Conservation (phyloP, 2,888 invertebrate species). For the Cabera pusaria region DNA sequence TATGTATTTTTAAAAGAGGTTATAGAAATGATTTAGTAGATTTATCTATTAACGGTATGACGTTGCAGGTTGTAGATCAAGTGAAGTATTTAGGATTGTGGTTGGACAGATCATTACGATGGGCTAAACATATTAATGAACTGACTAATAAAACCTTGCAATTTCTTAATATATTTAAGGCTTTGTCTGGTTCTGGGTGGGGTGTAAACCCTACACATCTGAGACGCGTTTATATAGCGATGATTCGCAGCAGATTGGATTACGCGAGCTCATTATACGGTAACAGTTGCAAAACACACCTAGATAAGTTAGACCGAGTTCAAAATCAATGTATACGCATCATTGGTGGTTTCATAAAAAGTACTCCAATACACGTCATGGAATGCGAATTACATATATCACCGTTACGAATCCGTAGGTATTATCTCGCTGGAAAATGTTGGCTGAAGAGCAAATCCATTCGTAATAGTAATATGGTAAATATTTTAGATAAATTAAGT, state of each 20-base stretch:
- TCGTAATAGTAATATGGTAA: too few species aligned
- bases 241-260: constrained; percentile 32
- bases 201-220: constrained; percentile 36
- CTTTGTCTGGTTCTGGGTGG: too few species aligned
- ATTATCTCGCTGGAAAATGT: constrained; percentile 20
- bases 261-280: too few species aligned
- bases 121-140: too few species aligned
- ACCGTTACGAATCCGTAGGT: too few species aligned
- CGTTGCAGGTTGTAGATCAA: constrained; percentile 11
- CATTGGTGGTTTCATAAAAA: constrained; percentile 29
- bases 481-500: too few species aligned
- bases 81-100: too few species aligned
- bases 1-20: constrained; percentile 31
- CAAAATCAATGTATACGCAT: constrained; percentile 29
- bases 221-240: constrained; percentile 29
- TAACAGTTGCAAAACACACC: constrained; percentile 16
- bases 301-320: constrained; percentile 29
- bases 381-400: constrained; percentile 19
- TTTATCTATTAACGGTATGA: constrained; percentile 12
- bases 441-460: constrained; percentile 20
- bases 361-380: constrained; percentile 26
- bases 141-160: too few species aligned
- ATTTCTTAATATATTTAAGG: too few species aligned
- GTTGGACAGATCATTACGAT: too few species aligned
- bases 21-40: too few species aligned